These are phyloP conservation scores for Poecile atricapillus DNA, from an alignment of 2,113 vertebrate species.

Conservation along the genomic window DNA sequence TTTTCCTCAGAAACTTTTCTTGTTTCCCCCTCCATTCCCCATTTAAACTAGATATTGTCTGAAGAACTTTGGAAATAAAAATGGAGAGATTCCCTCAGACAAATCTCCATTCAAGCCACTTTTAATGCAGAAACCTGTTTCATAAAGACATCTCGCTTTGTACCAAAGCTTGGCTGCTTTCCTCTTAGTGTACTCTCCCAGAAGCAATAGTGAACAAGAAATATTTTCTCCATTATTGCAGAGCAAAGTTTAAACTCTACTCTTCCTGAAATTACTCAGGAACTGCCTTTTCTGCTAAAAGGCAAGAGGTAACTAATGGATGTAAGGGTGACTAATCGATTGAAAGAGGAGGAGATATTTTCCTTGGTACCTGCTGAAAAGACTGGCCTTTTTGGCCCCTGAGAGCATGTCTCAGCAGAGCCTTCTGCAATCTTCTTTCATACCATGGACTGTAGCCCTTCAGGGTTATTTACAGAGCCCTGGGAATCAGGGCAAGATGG, in stretches of 20 bases:
- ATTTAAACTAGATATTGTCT: not conserved
- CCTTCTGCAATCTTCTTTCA: not conserved
- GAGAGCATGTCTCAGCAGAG: fast-evolving
- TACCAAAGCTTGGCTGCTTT: not conserved
- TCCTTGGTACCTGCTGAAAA: not conserved
- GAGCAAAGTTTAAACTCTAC: not conserved
- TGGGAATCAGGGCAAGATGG: not conserved
- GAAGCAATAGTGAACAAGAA: not conserved
- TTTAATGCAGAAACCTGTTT: not conserved
- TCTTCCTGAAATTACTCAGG: not conserved
- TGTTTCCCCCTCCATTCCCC: fast-evolving
- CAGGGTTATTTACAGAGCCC: not conserved
- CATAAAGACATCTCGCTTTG: not conserved
- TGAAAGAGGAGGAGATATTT: not conserved
- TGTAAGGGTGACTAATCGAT: not conserved
- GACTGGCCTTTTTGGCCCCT: not conserved
- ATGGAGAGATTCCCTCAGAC: not conserved
- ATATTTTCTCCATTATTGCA: not conserved
- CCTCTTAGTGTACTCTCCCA: not conserved
- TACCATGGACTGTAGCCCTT: not conserved
- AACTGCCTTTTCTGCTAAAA: not conserved
- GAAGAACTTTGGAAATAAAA: not conserved
- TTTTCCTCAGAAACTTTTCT: not conserved
- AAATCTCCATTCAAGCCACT: not conserved
- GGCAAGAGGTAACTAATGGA: not conserved